Evolutionary conservation across 2,797 vertebrate genomes (phyloP).

Genomic region (Tauraco hartlaubi): DNA sequence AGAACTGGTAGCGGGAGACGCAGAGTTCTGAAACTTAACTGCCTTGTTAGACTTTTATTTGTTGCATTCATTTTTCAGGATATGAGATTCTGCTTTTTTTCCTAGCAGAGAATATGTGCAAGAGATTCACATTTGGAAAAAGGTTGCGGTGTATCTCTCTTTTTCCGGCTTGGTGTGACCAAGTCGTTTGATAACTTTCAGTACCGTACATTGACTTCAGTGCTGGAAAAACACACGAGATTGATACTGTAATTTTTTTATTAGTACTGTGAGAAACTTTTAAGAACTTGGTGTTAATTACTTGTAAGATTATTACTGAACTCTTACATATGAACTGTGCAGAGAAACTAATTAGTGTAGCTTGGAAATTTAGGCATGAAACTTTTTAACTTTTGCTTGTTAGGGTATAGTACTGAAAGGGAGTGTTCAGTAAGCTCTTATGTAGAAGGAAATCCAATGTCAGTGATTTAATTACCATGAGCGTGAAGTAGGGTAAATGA

Average conservation of each 20-base stretch:
- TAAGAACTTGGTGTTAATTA: background rate
- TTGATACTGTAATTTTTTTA: background rate
- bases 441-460: background rate
- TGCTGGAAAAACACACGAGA: background rate
- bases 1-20: background rate
- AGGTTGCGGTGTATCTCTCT: rapidly evolving
- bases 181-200: background rate
- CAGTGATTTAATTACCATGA: conserved; percentile 2
- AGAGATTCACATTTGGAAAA: background rate
- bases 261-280: background rate
- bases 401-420: background rate
- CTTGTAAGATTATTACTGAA: background rate
- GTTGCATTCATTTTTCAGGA: background rate
- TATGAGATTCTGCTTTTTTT: background rate
- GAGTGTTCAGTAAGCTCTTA: background rate
- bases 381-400: background rate
- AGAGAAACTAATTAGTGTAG: background rate
- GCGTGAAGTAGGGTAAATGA: background rate
- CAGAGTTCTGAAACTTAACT: background rate
- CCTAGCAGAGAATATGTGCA: background rate
- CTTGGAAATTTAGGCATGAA: background rate
- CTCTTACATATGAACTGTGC: background rate
- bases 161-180: background rate
- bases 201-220: background rate
- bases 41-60: background rate